phyloP scores from a whole-genome alignment of 2,797 vertebrate species.

The Lagorchestes hirsutus region DNA sequence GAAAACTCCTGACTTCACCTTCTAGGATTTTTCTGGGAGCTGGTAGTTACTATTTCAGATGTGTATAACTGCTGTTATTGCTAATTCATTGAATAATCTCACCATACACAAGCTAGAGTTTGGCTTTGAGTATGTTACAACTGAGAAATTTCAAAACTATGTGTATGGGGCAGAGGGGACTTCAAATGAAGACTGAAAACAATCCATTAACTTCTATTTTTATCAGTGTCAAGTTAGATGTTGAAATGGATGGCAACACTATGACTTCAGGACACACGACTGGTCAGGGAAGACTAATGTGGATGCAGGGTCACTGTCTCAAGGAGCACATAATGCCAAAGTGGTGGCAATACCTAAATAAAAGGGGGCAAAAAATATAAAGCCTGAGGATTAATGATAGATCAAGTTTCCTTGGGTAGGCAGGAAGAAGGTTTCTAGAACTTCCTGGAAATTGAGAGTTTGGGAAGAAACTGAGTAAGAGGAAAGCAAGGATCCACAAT shows the following conservation, averaged over 20 bases:
- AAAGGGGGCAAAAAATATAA: neutral
- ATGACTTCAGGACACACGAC: neutral
- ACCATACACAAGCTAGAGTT: neutral
- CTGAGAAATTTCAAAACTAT: neutral
- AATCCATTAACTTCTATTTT: neutral
- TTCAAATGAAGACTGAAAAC: neutral
- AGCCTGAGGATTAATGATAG: no score
- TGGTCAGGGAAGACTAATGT: neutral
- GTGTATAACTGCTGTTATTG: no score
- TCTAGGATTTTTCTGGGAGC: no score
- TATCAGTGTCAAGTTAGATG: neutral
- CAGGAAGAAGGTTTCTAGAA: no score
- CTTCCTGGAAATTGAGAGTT: neutral
- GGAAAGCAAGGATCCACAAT: neutral
- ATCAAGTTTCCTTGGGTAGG: no score
- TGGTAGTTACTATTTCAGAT: no score
- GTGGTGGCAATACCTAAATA: neutral
- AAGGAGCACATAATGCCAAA: neutral
- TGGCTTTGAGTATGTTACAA: neutral
- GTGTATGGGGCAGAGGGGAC: neutral
- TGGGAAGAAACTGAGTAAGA: neutral
- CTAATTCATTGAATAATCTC: neutral
- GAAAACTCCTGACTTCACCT: no score
- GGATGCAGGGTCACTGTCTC: neutral
- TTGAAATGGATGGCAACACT: neutral